Percentiles rank a stretch among this genome's conserved stretches.
phyloP scores from a whole-genome alignment of 1,140 invertebrate genomes.

The Melipona quadrifasciata region DNA sequence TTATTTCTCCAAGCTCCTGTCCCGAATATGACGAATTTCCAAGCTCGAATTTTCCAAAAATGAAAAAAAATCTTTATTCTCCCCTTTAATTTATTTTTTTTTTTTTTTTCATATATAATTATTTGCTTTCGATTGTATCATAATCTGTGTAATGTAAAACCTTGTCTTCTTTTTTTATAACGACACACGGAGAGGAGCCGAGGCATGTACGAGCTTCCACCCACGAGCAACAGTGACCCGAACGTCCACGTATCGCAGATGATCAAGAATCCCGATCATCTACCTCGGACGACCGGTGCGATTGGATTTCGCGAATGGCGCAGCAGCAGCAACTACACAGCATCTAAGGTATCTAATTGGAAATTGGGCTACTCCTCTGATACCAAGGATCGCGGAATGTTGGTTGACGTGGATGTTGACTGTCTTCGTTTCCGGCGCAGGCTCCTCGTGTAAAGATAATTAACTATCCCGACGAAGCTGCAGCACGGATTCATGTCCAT shows the following conservation, averaged over 20 bases:
- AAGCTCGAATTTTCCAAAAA: too few relatives aligned
- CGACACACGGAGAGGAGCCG: too few relatives aligned
- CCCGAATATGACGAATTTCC: too few relatives aligned
- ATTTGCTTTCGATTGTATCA: too few relatives aligned
- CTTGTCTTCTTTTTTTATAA: too few relatives aligned
- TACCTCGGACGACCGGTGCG: background rate
- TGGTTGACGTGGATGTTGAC: slow-evolving; percentile 18
- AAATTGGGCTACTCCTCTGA: slow-evolving; percentile 43
- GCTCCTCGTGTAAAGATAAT: slow-evolving; percentile 66
- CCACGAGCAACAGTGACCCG: background rate
- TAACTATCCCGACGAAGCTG: slow-evolving; percentile 62
- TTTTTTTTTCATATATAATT: too few relatives aligned
- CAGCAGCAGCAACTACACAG: slow-evolving; percentile 29
- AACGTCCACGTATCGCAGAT: background rate
- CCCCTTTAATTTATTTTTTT: too few relatives aligned
- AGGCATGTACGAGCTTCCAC: background rate
- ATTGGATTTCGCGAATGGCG: slow-evolving; percentile 2
- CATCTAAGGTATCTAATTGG: slow-evolving; percentile 50
- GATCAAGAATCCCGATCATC: slow-evolving; percentile 3
- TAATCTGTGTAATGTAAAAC: too few relatives aligned
- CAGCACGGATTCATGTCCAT: slow-evolving; percentile 61
- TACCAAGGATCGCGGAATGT: slow-evolving; percentile 62
- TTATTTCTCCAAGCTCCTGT: too few relatives aligned
- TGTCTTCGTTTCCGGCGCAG: slow-evolving; percentile 60
- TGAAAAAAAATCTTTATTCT: too few relatives aligned